Evolutionary conservation across 2,797 vertebrate species (phyloP).

Genomic region (Ibycter americanus): DNA sequence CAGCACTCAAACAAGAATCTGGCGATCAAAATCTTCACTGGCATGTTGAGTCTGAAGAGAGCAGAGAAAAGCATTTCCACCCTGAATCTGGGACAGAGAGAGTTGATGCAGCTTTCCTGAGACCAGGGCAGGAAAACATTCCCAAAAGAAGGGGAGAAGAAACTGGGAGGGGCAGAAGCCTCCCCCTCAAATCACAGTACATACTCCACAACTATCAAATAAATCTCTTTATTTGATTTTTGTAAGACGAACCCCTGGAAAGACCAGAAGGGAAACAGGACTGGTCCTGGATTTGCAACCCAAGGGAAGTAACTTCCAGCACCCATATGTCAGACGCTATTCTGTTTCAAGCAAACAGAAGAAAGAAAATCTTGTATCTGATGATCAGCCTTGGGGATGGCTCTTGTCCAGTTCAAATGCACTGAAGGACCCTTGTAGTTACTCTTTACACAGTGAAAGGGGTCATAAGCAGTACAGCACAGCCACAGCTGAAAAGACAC

Average conservation of each 20-base stretch:
- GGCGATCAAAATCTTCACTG: background rate
- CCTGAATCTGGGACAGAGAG: background rate
- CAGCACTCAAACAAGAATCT: background rate
- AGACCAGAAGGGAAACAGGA: background rate
- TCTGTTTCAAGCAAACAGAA: background rate
- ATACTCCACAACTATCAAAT: background rate
- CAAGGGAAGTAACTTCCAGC: background rate
- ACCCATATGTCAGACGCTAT: background rate
- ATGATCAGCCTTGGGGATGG: background rate
- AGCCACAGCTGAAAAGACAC: background rate
- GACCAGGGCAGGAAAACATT: background rate
- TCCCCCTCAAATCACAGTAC: background rate
- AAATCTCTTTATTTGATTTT: background rate
- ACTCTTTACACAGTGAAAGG: background rate
- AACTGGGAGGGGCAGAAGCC: rapidly evolving
- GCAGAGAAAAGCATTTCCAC: background rate
- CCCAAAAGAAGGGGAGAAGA: background rate
- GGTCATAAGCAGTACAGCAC: background rate
- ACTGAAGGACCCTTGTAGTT: background rate
- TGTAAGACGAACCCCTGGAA: background rate
- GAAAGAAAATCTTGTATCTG: background rate
- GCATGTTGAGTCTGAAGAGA: background rate
- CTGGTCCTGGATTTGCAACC: background rate
- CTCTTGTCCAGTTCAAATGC: background rate
- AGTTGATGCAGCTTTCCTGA: background rate